Evolutionary conservation across 1,140 invertebrate genomes (phyloP).

Genomic region (Zaprionus inermis): DNA sequence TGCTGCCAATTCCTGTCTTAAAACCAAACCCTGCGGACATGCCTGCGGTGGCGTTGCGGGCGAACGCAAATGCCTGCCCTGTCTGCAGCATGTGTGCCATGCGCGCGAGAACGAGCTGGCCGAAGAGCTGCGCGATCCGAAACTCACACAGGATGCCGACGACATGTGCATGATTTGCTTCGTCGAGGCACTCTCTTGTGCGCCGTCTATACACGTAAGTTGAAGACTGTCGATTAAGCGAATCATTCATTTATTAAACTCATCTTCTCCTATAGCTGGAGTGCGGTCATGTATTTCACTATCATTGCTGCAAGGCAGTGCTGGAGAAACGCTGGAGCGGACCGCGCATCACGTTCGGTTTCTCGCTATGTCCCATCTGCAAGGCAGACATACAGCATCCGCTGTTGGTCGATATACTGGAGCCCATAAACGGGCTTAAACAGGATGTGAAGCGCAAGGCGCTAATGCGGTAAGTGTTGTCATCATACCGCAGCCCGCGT

Average conservation of each 20-base stretch:
- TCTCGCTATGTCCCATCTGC: slow-evolving; percentile 98
- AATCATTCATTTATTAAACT: neutral
- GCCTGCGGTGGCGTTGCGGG: slow-evolving; percentile 95
- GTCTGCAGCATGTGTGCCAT: slow-evolving; percentile 87
- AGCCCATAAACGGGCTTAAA: slow-evolving; percentile 91
- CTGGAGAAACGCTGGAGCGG: slow-evolving; percentile 96
- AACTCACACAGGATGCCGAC: slow-evolving; percentile 96
- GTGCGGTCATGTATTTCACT: slow-evolving; percentile 98
- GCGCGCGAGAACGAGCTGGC: slow-evolving; percentile 85
- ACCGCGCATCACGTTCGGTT: slow-evolving; percentile 96
- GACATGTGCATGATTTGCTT: slow-evolving; percentile 99
- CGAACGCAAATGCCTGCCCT: slow-evolving; percentile 94
- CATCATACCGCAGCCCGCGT: neutral
- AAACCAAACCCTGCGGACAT: slow-evolving; percentile 94
- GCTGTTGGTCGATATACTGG: slow-evolving; percentile 90
- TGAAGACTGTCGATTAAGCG: neutral
- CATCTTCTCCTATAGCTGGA: slow-evolving; percentile 86
- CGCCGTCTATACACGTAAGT: slow-evolving; percentile 94
- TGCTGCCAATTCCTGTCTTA: slow-evolving; percentile 92
- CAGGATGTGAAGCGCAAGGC: slow-evolving; percentile 97
- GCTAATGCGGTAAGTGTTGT: slow-evolving; percentile 89
- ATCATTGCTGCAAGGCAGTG: slow-evolving; percentile 95
- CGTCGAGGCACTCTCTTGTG: slow-evolving; percentile 96
- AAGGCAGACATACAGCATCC: slow-evolving; percentile 95
- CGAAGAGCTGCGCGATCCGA: slow-evolving; percentile 85